phyloP scores from a whole-genome alignment of 2,888 invertebrate species.

The Beris morrisii region DNA sequence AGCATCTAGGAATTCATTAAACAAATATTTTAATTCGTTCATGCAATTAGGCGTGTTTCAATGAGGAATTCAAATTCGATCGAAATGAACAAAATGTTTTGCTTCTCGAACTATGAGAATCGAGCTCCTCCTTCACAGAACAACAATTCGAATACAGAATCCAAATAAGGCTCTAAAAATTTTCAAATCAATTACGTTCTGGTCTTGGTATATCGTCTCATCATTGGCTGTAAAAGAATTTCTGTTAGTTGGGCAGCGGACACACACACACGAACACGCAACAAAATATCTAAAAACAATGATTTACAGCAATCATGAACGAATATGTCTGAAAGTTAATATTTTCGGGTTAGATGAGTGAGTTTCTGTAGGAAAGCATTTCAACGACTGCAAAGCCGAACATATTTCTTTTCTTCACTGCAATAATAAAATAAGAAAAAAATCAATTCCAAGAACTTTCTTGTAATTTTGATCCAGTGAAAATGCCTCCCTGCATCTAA shows the following conservation, averaged over 20 bases:
- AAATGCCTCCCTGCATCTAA: conserved; percentile 18
- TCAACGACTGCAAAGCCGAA: conserved; percentile 4
- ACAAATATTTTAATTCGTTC: too few relatives aligned
- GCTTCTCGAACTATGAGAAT: too few relatives aligned
- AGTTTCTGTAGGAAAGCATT: conserved; percentile 21
- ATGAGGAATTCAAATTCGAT: too few relatives aligned
- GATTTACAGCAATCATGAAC: background rate
- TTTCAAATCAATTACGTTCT: too few relatives aligned
- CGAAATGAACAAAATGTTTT: too few relatives aligned
- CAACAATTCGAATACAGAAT: too few relatives aligned
- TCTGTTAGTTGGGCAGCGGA: conserved; percentile 8
- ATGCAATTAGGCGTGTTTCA: too few relatives aligned
- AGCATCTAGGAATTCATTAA: too few relatives aligned
- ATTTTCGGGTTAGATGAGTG: background rate
- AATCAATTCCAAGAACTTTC: background rate
- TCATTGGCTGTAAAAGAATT: conserved; percentile 23
- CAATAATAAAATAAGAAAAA: background rate
- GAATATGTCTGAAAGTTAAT: conserved; percentile 2
- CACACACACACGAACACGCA: conserved; percentile 1
- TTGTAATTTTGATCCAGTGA: background rate
- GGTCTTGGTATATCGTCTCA: too few relatives aligned
- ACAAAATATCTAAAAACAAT: background rate
- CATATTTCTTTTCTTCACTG: background rate
- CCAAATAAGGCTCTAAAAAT: too few relatives aligned
- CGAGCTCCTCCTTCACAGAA: too few relatives aligned